Evolutionary conservation across 2,113 vertebrate genomes (phyloP), one percentile per base, ranked within the genome.

Genomic region (Python bivittatus): DNA sequence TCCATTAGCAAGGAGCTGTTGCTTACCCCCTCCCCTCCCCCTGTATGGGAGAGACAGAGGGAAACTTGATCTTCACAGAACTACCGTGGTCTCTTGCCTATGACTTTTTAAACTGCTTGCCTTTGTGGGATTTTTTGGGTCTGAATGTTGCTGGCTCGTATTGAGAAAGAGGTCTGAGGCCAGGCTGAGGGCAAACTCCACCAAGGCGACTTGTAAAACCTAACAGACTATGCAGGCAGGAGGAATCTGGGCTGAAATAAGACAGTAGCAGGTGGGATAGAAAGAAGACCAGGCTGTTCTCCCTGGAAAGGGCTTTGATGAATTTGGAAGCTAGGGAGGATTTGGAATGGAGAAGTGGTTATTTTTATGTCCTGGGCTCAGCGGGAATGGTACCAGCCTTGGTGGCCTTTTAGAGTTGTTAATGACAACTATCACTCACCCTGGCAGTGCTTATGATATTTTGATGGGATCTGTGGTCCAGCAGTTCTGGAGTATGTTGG

Each of bases 21-120:
- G 72, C 94, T 25, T 57, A 3, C 38, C 61, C 11, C 68, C 25
- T 12, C 60, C 60, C 6, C 20, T 22, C 68, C 17, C 33, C 13
- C 13, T 89, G 42, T 52, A 29, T 88, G 33, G 54, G 48, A n/a
- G 27, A 25, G 38, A 22, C 89, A 13, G 54, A 27, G 7, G 53
- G 44, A 72, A 93, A 88, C 91, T 57, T 1, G 0, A 92, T 84
- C 56, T 88, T 61, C 33, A 84, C 91, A 92, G 56, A 93, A 92
- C 90, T 92, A 72, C 2, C 22, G 6, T 86, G 38, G 15, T 29
- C 27, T 23, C 53, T 92, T 52, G 72, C 86, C 68, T 61, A 27
- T 17, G 42, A n/a, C 54, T 94, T 1, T 0, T 3, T 91, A 11
- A 93, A 25, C 88, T 93, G 53, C 91, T 90, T 93, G 33, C 60